phyloP scores from a whole-genome alignment of 2,113 vertebrate species.

The Mohoua ochrocephala region DNA sequence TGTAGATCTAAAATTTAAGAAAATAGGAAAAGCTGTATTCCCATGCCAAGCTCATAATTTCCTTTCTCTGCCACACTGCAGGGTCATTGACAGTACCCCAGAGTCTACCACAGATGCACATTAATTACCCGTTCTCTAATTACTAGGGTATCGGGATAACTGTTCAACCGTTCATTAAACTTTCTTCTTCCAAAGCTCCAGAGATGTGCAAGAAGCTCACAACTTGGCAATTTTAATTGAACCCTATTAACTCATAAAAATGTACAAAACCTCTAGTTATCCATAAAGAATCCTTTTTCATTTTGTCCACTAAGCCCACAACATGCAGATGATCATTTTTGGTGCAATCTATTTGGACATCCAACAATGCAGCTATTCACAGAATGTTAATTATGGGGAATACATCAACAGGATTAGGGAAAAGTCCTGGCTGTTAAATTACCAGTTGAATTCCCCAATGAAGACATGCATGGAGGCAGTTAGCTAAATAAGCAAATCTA shows the following conservation, averaged over 20 bases:
- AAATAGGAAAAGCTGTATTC: constrained; percentile 69
- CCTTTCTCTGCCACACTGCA: constrained; percentile 53
- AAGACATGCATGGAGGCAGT: background rate
- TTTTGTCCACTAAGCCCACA: constrained; percentile 30
- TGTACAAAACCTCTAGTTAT: constrained; percentile 64
- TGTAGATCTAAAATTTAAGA: constrained; percentile 71
- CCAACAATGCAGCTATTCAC: constrained; percentile 22
- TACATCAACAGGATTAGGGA: constrained; percentile 30
- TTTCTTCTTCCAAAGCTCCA: constrained; percentile 67
- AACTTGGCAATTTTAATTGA: constrained; percentile 73
- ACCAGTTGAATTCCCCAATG: constrained; percentile 18
- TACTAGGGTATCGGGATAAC: constrained; percentile 67
- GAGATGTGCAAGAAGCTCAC: constrained; percentile 52
- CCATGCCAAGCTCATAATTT: constrained; percentile 66
- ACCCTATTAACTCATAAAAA: constrained; percentile 72
- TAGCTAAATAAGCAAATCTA: constrained; percentile 47
- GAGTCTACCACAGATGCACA: constrained; percentile 72
- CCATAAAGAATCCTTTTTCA: constrained; percentile 60
- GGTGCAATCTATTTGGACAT: constrained; percentile 20
- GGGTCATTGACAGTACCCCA: constrained; percentile 67
- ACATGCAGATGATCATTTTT: constrained; percentile 29
- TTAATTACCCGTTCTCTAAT: constrained; percentile 78
- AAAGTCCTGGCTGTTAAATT: constrained; percentile 15
- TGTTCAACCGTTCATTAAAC: constrained; percentile 70
- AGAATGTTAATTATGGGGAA: constrained; percentile 46